These are phyloP conservation scores for Sipunculus nudus DNA, from an alignment of 2,888 invertebrate genomes.

Conservation along the genomic window DNA sequence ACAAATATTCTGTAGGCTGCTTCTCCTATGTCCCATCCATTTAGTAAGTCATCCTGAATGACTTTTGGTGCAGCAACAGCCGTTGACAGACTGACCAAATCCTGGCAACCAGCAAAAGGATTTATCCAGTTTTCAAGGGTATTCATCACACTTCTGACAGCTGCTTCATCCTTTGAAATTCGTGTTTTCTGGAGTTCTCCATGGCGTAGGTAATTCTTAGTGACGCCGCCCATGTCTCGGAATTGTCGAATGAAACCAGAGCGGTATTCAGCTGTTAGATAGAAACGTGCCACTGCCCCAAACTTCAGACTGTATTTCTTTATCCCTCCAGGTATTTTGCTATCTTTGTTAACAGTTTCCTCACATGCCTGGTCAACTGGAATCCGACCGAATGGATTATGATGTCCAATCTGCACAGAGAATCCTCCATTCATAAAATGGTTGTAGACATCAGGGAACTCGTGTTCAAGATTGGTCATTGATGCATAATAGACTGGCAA, in stretches of 20 bases:
- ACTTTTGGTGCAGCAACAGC: constrained; percentile 13
- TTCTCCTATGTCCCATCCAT: constrained; percentile 24
- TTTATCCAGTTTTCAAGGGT: constrained; percentile 23
- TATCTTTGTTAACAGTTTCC: constrained; percentile 24
- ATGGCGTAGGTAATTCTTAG: neutral
- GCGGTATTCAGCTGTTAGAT: constrained; percentile 23
- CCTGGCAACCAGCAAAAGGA: constrained; percentile 14
- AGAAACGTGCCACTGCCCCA: constrained; percentile 12
- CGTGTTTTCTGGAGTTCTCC: constrained; percentile 18
- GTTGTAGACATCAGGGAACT: constrained; percentile 16
- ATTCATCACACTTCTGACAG: constrained; percentile 20
- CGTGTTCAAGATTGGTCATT: constrained; percentile 29
- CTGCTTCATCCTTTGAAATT: constrained; percentile 22
- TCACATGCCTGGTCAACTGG: constrained; percentile 22
- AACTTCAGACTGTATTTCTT: constrained; percentile 11
- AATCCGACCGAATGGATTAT: too few species aligned
- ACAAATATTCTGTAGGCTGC: constrained; percentile 28
- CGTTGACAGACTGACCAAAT: constrained; percentile 20
- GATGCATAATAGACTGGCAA: constrained; percentile 29
- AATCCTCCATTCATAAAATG: too few species aligned
- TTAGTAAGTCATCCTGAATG: constrained; percentile 23
- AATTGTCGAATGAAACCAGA: constrained; percentile 16
- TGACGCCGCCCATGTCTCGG: constrained; percentile 9
- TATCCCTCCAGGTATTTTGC: constrained; percentile 18
- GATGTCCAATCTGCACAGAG: too few species aligned